Base-by-base conservation (phyloP, 37 sponge, comb jelly and placozoan genomes). In the Geodia barretti region DNA sequence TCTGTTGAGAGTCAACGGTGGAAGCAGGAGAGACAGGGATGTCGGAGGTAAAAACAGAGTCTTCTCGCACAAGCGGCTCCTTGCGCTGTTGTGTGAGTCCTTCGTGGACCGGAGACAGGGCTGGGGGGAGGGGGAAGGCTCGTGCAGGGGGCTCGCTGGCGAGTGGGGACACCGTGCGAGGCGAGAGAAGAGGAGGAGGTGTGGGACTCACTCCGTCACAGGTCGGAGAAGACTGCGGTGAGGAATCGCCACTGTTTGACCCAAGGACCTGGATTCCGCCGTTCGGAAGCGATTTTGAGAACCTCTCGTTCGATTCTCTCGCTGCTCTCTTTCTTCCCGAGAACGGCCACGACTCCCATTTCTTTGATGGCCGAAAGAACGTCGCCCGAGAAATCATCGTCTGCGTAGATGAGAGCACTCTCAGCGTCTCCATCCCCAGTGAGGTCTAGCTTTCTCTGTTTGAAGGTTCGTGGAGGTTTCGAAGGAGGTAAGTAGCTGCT, bases 381-480 rank as follows among this genome's bases (percentile, higher is more conserved):
- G 42, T 86, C 87, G 4, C 70, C 32, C 23, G 78, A 82, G 41
- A 77, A 70, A 33, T 76, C 64, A 34, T 73, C 83, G 20, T 43
- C 68, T 5, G 70, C 83, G 4, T 14, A 0, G 60, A 29, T 41
- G 20, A 31, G 11, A 7, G 1, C 61, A 20, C 72, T 21, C 36
- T 62, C 62, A 31, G 30, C 62, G 40, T 60, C 35, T 4, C 39
- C 30, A 42, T 66, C 36, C n/a, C 30, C 32, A 8, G 40, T 35
- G 19, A 68, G 32, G 3, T 67, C 41, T 0, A 73, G 28, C 14
- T 38, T 35, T 24, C 60, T 78, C 1, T 73, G 73, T 31, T 43
- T 74, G 62, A 73, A 86, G 23, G 87, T 86, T 20, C 87, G 68
- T 68, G 87, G 87, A 29, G 87, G 87, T 39, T 86, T 86, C 29